These are phyloP conservation scores for Drosophila punjabiensis DNA, from an alignment of 1,140 invertebrate species.

Conservation along the genomic window DNA sequence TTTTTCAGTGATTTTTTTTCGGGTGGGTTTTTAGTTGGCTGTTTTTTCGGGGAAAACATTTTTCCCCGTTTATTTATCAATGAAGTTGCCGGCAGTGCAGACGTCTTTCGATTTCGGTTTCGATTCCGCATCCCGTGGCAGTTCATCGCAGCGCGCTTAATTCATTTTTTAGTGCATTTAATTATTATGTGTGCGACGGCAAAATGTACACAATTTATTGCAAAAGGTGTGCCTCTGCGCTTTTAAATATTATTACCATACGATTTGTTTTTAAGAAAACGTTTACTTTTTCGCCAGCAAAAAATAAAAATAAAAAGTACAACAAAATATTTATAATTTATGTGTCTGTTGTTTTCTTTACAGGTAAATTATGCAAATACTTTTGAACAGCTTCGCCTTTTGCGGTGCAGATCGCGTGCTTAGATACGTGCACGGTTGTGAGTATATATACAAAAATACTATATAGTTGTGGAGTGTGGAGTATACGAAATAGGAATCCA, in stretches of 20 bases:
- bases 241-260: constrained; percentile 50
- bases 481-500: constrained; percentile 30
- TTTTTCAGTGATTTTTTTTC: constrained; percentile 38
- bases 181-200: constrained; percentile 64
- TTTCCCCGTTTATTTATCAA: constrained; percentile 76
- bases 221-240: constrained; percentile 67
- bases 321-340: constrained; percentile 54
- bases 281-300: constrained; percentile 18
- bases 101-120: constrained; percentile 58
- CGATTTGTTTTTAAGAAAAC: constrained; percentile 41
- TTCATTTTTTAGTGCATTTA: constrained; percentile 75
- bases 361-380: constrained; percentile 78
- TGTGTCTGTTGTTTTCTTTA: constrained; percentile 62
- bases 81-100: constrained; percentile 74
- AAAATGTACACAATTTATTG: constrained; percentile 78
- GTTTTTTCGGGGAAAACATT: constrained; percentile 37
- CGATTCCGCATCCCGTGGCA: constrained; percentile 38
- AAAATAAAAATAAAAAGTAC: constrained; percentile 4
- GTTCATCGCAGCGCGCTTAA: constrained; percentile 52
- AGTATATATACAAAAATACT: constrained; percentile 30
- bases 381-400: constrained; percentile 48
- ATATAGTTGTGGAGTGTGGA: constrained; percentile 6
- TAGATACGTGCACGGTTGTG: constrained; percentile 51
- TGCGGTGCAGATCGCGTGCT: constrained; percentile 48
- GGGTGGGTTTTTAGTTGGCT: constrained; percentile 24